A percentile compares a stretch with the other conserved stretches of the same genome.
Evolutionary conservation across 2,888 invertebrate genomes (phyloP).

Genomic region (Coelinius sp.): DNA sequence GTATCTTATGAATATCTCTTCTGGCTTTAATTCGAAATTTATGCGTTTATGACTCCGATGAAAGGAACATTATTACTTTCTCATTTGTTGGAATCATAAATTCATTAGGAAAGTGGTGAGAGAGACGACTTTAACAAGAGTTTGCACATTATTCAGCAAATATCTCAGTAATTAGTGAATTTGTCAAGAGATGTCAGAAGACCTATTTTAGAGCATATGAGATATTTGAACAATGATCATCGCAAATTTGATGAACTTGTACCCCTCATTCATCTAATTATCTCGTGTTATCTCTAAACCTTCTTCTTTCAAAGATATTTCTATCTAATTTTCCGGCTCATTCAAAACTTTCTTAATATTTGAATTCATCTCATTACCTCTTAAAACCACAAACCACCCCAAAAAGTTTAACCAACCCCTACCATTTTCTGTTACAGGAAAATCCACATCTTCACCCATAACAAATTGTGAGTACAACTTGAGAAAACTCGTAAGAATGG

Average conservation of each 20-base stretch:
- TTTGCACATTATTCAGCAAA: no score
- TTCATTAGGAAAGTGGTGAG: neutral
- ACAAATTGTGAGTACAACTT: slow-evolving; percentile 1
- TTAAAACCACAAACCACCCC: neutral
- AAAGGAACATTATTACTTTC: neutral
- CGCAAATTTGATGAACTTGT: no score
- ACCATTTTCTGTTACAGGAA: slow-evolving; percentile 29
- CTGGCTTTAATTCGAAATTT: neutral
- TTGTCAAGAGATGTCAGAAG: no score
- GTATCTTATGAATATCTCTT: neutral
- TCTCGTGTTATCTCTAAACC: no score
- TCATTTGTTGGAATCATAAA: no score
- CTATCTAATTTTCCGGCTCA: neutral
- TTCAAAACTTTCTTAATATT: neutral
- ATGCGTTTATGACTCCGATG: neutral
- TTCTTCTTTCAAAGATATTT: no score
- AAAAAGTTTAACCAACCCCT: slow-evolving; percentile 6
- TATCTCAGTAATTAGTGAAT: no score
- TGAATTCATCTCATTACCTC: neutral
- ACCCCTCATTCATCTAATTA: no score
- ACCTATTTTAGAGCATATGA: no score
- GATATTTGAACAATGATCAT: no score
- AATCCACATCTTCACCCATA: slow-evolving; percentile 18
- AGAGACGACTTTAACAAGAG: neutral
- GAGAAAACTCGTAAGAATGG: slow-evolving; percentile 55